These are phyloP conservation scores for Sterna hirundo DNA, from an alignment of 2,113 vertebrate species.

Conservation along the genomic window DNA sequence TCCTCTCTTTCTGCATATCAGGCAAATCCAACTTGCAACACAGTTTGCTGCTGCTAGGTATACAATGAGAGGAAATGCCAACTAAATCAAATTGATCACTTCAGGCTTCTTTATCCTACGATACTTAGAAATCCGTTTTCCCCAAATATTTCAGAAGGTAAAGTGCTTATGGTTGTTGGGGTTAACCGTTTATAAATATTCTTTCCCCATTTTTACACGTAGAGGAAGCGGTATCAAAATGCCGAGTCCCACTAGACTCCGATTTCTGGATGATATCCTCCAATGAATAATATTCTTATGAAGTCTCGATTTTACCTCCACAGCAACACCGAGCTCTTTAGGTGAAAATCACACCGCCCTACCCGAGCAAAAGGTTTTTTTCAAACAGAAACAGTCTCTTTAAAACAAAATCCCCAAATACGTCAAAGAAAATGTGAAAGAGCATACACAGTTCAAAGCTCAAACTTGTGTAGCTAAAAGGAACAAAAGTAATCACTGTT, in stretches of 20 bases:
- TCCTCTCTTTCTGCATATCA: not conserved
- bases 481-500: constrained; percentile 62
- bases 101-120: not conserved
- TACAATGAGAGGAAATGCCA: not conserved
- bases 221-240: not conserved
- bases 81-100: not conserved
- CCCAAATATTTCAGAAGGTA: not conserved
- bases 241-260: too few species aligned
- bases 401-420: not conserved
- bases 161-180: not conserved
- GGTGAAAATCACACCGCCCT: not conserved
- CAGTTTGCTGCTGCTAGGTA: not conserved
- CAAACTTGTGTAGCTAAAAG: not conserved
- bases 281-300: not conserved
- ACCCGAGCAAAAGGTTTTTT: not conserved
- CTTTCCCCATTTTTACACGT: not conserved
- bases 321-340: accelerated
- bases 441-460: not conserved
- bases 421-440: not conserved
- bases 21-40: not conserved
- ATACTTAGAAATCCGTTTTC: not conserved
- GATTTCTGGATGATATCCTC: not conserved
- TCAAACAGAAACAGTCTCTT: not conserved
- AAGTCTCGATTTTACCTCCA: not conserved
- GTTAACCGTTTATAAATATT: not conserved